Base-by-base conservation (phyloP, 2,113 vertebrate species). In the Glaucomys volans region DNA sequence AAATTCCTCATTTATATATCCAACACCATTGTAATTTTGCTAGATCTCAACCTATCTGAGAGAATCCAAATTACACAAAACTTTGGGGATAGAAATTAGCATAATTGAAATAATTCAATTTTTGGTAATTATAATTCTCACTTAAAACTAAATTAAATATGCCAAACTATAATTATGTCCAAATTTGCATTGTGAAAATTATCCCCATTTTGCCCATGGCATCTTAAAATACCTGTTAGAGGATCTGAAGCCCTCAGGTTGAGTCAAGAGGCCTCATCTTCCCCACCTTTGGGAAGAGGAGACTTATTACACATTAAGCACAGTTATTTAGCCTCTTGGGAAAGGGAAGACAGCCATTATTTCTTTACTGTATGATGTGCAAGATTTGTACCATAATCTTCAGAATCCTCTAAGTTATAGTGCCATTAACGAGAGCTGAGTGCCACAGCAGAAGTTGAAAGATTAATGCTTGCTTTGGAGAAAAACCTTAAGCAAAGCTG, bases 51-150 rank as follows among this genome's bases (percentile, higher is more conserved):
- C 50, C 47, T 91, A 57, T 66, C 62, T 71, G 54, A 76, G 66
- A 92, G 77, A 96, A 88, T 47, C 80, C 93, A 97, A 96, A 95
- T 96, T 90, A 97, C 42, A 87, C 54, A 82, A 97, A 97, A 97
- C 97, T 97, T 97, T 95, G 90, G 96, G 96, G 81, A 95, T 91
- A 97, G 87, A 92, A 94, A 97, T 97, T 86, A 97, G 92, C 97
- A 96, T 97, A 97, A 98, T 95, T 95, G 91, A 97, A 97, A 98
- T 97, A 97, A 97, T 97, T 96, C 95, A 97, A 97, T 97, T 97
- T 98, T 96, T 77, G 87, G 94, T 94, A 97, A 97, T 98, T 98
- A 97, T 95, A 97, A 97, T 97, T 97, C 96, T 97, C 95, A 97
- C 97, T 97, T 98, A 97, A 94, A 95, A 81, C 95, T 94, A 97